Conservation (phyloP, 2,113 vertebrate species). For the Gymnorhina tibicen region DNA sequence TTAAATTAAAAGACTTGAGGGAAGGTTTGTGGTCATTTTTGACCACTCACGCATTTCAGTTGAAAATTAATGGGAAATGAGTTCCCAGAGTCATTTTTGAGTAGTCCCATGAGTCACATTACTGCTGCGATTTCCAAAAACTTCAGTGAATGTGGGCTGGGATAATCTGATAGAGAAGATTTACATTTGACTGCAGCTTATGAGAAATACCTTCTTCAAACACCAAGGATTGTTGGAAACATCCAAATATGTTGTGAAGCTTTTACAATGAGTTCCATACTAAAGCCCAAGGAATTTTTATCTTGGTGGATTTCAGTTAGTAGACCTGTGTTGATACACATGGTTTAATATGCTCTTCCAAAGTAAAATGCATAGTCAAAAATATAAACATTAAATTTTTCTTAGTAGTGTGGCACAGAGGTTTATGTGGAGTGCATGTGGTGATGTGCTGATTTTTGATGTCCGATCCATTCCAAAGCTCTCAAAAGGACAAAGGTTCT, state of each 20-base stretch:
- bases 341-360: not conserved
- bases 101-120: not conserved
- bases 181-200: not conserved
- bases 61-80: slow-evolving; percentile 8
- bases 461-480: not conserved
- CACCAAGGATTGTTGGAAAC: not conserved
- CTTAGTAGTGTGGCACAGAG: not conserved
- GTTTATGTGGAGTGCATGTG: not conserved
- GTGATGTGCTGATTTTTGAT: not conserved
- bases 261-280: not conserved
- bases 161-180: not conserved
- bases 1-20: slow-evolving; percentile 20
- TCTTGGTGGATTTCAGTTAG: not conserved
- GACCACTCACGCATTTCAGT: not conserved
- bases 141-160: not conserved
- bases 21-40: slow-evolving; percentile 40
- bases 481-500: not conserved
- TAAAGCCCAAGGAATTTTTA: not conserved
- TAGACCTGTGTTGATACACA: not conserved
- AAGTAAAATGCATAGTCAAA: not conserved
- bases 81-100: not conserved
- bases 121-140: not conserved
- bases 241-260: not conserved
- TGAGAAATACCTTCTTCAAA: not conserved
- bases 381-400: not conserved